phyloP scores from a whole-genome alignment of 2,797 vertebrate species.

The Rhinoraja longicauda region DNA sequence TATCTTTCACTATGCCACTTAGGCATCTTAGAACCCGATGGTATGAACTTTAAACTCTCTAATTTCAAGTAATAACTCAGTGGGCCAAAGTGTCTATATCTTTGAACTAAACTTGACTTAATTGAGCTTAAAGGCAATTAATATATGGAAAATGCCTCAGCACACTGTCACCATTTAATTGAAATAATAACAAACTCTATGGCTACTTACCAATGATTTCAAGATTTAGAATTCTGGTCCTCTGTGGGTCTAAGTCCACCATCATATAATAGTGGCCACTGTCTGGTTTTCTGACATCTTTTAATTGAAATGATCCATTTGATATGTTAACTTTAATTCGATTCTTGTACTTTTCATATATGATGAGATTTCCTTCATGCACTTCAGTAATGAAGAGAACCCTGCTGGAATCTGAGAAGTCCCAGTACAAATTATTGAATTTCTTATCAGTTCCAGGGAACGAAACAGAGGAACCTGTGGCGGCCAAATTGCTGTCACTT shows the following conservation, averaged over 20 bases:
- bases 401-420: background rate
- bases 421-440: background rate
- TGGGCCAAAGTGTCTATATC: too few species aligned
- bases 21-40: too few species aligned
- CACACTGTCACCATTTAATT: background rate
- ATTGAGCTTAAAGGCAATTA: too few species aligned
- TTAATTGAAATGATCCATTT: background rate
- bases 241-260: background rate
- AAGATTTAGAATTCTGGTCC: background rate
- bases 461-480: background rate
- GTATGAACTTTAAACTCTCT: too few species aligned
- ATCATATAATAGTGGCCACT: background rate
- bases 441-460: background rate
- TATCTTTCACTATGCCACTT: too few species aligned
- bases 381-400: background rate
- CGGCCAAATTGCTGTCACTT: background rate
- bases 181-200: background rate
- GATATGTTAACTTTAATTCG: background rate
- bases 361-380: accelerated
- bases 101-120: too few species aligned
- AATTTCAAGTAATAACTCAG: too few species aligned
- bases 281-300: background rate
- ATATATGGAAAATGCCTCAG: too few species aligned
- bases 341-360: background rate
- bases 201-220: background rate